phyloP scores from a whole-genome alignment of 2,888 invertebrate species.

The Pollenia angustigena region DNA sequence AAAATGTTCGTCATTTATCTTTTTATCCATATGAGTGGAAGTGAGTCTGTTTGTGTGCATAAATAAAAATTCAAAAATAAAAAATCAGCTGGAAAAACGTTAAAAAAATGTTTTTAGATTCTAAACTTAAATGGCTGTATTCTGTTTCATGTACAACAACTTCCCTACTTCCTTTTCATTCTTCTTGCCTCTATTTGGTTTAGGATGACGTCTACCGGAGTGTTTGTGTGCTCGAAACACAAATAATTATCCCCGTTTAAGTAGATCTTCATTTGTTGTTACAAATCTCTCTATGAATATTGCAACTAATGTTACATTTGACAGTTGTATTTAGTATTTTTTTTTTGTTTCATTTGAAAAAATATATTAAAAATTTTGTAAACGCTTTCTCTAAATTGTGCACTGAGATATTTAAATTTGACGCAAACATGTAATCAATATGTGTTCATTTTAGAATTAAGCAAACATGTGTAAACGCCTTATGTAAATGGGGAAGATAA shows the following conservation, averaged over 20 bases:
- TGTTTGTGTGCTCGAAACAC: neutral
- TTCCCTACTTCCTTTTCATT: slow-evolving; percentile 49
- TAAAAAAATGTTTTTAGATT: slow-evolving; percentile 46
- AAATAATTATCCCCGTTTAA: slow-evolving; percentile 49
- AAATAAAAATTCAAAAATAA: slow-evolving; percentile 32
- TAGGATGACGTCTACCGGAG: neutral
- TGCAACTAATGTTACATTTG: slow-evolving; percentile 55
- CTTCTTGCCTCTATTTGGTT: slow-evolving; percentile 20
- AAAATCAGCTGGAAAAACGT: slow-evolving; percentile 44
- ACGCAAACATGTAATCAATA: slow-evolving; percentile 60
- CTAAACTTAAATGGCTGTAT: slow-evolving; percentile 57
- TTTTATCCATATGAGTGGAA: slow-evolving; percentile 60
- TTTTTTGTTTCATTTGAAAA: slow-evolving; percentile 32
- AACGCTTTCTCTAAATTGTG: slow-evolving; percentile 42
- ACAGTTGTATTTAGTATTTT: slow-evolving; percentile 55
- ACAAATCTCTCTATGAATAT: slow-evolving; percentile 15
- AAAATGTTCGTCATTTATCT: slow-evolving; percentile 74
- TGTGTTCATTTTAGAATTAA: slow-evolving; percentile 7
- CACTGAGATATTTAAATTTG: slow-evolving; percentile 55
- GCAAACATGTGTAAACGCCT: slow-evolving; percentile 47
- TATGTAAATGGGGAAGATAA: neutral
- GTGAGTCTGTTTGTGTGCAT: slow-evolving; percentile 41
- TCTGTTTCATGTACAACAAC: slow-evolving; percentile 45
- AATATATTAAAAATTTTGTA: slow-evolving; percentile 22
- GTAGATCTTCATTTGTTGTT: slow-evolving; percentile 32